phyloP scores from a whole-genome alignment of 1,140 invertebrate genomes.

The Drosophila ironensis region DNA sequence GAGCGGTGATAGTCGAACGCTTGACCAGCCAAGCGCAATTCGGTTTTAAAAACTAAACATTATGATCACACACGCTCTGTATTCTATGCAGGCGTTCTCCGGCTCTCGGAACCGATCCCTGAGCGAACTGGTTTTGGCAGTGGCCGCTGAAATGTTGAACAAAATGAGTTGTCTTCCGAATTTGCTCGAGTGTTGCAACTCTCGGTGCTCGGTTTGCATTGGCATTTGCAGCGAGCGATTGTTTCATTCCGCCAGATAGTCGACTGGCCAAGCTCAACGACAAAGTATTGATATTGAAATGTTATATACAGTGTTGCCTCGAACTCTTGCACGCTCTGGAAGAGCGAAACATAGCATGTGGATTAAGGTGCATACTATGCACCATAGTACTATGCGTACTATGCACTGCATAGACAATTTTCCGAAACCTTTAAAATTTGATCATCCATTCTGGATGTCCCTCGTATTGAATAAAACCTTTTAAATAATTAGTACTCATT shows the following conservation, averaged over 20 bases:
- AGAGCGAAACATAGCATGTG: too few relatives aligned
- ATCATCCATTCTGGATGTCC: too few relatives aligned
- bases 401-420: too few relatives aligned
- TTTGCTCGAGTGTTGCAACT: slow-evolving; percentile 14
- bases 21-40: slow-evolving; percentile 50
- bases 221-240: not conserved
- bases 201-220: slow-evolving; percentile 6
- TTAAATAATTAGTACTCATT: too few relatives aligned
- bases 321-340: not conserved
- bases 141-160: not conserved
- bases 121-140: slow-evolving; percentile 21
- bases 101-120: slow-evolving; percentile 1
- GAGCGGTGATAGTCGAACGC: slow-evolving; percentile 19
- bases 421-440: too few relatives aligned
- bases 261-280: slow-evolving; percentile 3
- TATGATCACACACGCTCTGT: not conserved
- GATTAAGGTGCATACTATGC: too few relatives aligned
- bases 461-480: too few relatives aligned
- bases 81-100: slow-evolving; percentile 12
- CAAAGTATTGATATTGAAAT: slow-evolving; percentile 21
- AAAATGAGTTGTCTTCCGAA: slow-evolving; percentile 12
- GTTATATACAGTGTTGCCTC: not conserved
- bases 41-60: slow-evolving; percentile 24
- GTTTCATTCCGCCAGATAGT: not conserved
- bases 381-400: too few relatives aligned